Evolutionary conservation across 2,113 vertebrate genomes (phyloP).

Genomic region (Rhagologus leucostigma): DNA sequence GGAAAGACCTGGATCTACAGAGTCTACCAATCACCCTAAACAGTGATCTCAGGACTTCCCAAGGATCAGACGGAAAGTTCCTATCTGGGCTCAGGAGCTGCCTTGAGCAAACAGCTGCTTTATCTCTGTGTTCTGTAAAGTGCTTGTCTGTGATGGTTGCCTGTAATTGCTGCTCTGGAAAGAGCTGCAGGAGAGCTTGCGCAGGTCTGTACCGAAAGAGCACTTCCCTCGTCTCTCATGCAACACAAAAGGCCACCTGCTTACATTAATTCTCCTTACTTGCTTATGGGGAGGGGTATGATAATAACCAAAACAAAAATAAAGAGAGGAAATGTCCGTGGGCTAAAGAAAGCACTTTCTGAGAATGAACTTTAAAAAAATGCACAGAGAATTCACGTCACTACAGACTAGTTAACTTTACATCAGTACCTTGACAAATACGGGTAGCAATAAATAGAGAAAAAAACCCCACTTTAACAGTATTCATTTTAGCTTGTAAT

Average conservation of each 20-base stretch:
- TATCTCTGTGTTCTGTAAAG: neutral
- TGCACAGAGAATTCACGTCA: neutral
- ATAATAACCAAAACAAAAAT: neutral
- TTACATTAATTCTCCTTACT: neutral
- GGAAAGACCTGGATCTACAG: neutral
- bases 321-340: neutral
- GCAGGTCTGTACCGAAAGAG: neutral
- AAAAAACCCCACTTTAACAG: neutral
- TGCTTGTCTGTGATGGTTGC: neutral
- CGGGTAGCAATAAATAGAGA: neutral
- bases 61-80: neutral
- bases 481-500: neutral
- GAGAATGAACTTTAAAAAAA: neutral
- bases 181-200: neutral
- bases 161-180: neutral
- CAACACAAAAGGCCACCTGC: neutral
- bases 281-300: neutral
- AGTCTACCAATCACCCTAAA: neutral
- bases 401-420: neutral
- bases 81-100: neutral
- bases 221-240: neutral
- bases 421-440: neutral
- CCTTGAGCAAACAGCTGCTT: neutral
- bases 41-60: neutral
- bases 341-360: neutral